Percentiles rank a stretch among this genome's conserved stretches.
Conservation (phyloP, 2,888 invertebrate species). For the Lasioglossum calceatum region DNA sequence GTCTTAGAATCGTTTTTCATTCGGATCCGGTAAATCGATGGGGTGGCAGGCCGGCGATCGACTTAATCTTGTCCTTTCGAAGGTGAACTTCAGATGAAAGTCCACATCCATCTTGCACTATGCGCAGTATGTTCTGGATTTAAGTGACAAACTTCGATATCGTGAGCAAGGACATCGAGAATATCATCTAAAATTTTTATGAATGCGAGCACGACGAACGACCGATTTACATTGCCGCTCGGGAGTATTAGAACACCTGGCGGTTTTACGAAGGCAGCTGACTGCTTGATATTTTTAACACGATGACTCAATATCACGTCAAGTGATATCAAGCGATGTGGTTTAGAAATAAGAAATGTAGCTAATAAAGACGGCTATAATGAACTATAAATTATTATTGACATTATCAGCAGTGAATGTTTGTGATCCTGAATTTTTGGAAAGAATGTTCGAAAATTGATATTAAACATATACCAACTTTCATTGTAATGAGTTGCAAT, state of each 20-base stretch:
- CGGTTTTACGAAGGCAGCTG: neutral
- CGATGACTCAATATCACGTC: neutral
- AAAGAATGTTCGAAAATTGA: neutral
- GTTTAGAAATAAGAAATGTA: neutral
- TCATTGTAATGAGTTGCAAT: no score
- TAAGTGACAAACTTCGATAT: slow-evolving; percentile 3
- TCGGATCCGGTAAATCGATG: slow-evolving; percentile 33
- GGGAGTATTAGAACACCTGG: neutral
- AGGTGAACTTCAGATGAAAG: slow-evolving; percentile 6
- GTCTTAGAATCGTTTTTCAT: slow-evolving; percentile 33
- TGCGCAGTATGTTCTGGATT: neutral
- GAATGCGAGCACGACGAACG: neutral
- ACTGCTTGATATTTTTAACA: neutral
- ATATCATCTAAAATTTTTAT: neutral
- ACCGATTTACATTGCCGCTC: neutral
- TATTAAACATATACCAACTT: neutral
- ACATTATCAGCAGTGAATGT: neutral
- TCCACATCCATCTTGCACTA: neutral
- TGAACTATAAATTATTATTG: neutral
- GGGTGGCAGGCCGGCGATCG: slow-evolving; percentile 7
- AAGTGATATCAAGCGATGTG: neutral
- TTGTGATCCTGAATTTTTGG: neutral
- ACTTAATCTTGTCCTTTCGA: slow-evolving; percentile 24
- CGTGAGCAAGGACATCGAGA: neutral
- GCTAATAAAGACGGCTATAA: neutral